Conservation (phyloP, 2,797 vertebrate genomes). For the Leptatherina wallacei region DNA sequence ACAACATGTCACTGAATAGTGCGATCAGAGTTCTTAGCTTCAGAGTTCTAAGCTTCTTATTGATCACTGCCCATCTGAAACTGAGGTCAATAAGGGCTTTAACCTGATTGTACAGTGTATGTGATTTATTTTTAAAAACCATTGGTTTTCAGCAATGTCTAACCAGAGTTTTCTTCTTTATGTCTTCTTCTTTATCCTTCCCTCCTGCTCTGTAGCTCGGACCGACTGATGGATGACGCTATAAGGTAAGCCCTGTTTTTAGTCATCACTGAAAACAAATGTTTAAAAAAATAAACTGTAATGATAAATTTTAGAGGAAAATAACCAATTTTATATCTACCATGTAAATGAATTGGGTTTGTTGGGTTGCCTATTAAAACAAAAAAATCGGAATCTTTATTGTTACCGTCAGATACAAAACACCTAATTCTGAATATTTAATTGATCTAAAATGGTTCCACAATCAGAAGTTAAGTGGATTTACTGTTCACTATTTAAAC, state of each 20-base stretch:
- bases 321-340: too few relatives aligned
- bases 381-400: too few relatives aligned
- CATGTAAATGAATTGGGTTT: too few relatives aligned
- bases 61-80: conserved; percentile 13
- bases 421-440: too few relatives aligned
- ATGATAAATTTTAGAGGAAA: neutral
- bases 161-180: conserved; percentile 20
- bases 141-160: conserved; percentile 22
- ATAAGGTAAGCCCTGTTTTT: conserved; percentile 89
- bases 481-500: neutral
- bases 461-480: neutral
- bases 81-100: neutral
- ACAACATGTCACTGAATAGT: neutral
- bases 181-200: conserved; percentile 1
- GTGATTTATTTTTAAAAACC: conserved; percentile 1
- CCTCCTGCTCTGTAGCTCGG: conserved; percentile 84
- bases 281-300: neutral
- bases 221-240: conserved; percentile 98
- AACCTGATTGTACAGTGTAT: neutral
- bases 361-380: too few relatives aligned
- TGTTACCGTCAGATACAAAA: too few relatives aligned
- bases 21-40: conserved; percentile 19
- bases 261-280: neutral
- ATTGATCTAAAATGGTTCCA: neutral
- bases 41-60: conserved; percentile 6